Evolutionary conservation across 2,113 vertebrate species (phyloP), one percentile per base, ranked within the genome.

Genomic region (Serinus canaria): DNA sequence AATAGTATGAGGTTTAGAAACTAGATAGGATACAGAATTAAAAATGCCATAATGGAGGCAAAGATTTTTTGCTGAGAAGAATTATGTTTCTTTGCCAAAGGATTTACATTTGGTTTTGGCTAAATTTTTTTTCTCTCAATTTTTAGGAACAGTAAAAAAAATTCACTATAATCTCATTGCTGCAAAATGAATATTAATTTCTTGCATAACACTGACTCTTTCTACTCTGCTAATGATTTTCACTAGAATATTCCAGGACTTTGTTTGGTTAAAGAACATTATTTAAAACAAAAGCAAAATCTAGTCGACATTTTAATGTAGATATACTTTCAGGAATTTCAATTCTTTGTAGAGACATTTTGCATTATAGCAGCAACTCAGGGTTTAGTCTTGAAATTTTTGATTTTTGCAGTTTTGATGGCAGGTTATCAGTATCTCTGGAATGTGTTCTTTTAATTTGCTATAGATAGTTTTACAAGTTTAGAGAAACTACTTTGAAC

Each of bases 131-230:
- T 63, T 6, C 20, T 5, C 5, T 73, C 2, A 5, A 13, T 46
- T 94, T 95, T 93, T 68, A 76, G 66, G 39, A 90, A 68, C 15
- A 64, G 63, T 82, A 93, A 97, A 83, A 84, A 92, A 82, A 83
- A 91, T 47, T 15, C 49, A 59, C 37, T 95, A 59, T 28, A 94
- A 72, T 68, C 83, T 81, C 33, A 76, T 56, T 83, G 28, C 39
- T 7, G 7, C 46, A 49, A 69, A 97, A 85, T 69, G 53, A 79
- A 94, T 91, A 55, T 73, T 84, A 81, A 94, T 41, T 90, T 95
- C 39, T 73, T 66, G 13, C 4, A 24, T 35, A 66, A 37, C 33
- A 22, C 12, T 35, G 53, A 49, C 19, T 15, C 39, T 56, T 88
- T 90, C 21, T 20, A 23, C 8, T 22, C 15, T 49, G 15, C 5